phyloP scores from a whole-genome alignment of 1,140 invertebrate species.

The Dicyema japonicum region DNA sequence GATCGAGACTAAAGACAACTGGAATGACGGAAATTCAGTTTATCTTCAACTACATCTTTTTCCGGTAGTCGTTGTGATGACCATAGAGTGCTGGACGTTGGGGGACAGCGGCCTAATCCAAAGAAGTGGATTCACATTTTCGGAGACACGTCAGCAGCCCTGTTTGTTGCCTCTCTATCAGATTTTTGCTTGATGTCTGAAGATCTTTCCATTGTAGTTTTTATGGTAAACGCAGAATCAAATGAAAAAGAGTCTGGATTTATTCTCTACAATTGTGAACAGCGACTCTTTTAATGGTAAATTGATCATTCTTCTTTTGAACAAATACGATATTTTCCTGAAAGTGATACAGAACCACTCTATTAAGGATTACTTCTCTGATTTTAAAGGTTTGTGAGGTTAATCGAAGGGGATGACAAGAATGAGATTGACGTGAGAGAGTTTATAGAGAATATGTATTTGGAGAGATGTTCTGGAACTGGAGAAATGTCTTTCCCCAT shows the following conservation, averaged over 20 bases:
- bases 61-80: too few relatives aligned
- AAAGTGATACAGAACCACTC: slow-evolving; percentile 14
- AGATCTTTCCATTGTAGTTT: slow-evolving; percentile 27
- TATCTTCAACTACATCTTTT: slow-evolving; percentile 51
- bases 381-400: slow-evolving; percentile 2
- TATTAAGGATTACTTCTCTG: slow-evolving; percentile 3
- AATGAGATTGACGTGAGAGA: too few relatives aligned
- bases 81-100: slow-evolving; percentile 28
- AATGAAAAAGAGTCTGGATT: slow-evolving; percentile 6
- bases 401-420: too few relatives aligned
- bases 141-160: slow-evolving; percentile 95
- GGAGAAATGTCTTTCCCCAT: slow-evolving; percentile 99
- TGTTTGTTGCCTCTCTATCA: slow-evolving; percentile 96
- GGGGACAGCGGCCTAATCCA: slow-evolving; percentile 49
- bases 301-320: slow-evolving; percentile 41
- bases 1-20: slow-evolving; percentile 67
- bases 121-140: slow-evolving; percentile 99
- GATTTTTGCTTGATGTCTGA: slow-evolving; percentile 33
- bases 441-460: too few relatives aligned
- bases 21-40: slow-evolving; percentile 74
- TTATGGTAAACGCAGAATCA: too few relatives aligned
- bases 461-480: too few relatives aligned
- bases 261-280: slow-evolving; percentile 8
- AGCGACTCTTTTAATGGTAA: slow-evolving; percentile 7
- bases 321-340: slow-evolving; percentile 97